phyloP scores from a whole-genome alignment of 1,140 invertebrate genomes.

The Drosophila orosa region DNA sequence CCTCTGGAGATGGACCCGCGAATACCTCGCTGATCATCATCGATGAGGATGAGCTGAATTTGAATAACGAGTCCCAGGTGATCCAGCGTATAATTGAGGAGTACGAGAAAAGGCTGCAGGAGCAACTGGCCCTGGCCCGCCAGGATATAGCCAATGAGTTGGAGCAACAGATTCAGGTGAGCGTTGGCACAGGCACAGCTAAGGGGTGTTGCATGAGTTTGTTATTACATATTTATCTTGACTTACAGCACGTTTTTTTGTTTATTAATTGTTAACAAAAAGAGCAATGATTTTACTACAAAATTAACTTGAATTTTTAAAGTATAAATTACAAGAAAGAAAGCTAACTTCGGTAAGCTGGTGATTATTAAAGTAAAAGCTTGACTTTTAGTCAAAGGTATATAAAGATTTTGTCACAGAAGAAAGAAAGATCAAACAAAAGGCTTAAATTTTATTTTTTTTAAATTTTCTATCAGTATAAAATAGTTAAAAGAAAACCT shows the following conservation, averaged over 20 bases:
- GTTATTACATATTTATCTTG: neutral
- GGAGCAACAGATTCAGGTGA: constrained; percentile 87
- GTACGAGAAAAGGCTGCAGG: constrained; percentile 85
- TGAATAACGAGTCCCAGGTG: constrained; percentile 83
- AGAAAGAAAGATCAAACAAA: no score
- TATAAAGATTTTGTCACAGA: no score
- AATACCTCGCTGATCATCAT: constrained; percentile 79
- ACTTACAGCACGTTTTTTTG: constrained; percentile 24
- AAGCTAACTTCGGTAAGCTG: no score
- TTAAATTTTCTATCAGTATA: no score
- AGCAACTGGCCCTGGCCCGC: constrained; percentile 86
- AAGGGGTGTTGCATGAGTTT: constrained; percentile 12
- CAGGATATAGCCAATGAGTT: constrained; percentile 86
- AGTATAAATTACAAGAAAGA: neutral
- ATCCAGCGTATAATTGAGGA: constrained; percentile 84
- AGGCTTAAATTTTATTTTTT: no score
- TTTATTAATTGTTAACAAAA: neutral
- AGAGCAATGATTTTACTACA: neutral
- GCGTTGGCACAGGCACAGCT: constrained; percentile 7
- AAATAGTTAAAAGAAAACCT: no score
- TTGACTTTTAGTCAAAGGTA: no score
- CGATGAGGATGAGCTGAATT: constrained; percentile 79
- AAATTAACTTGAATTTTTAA: neutral
- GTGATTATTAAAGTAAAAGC: no score
- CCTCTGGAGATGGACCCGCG: constrained; percentile 9